Evolutionary conservation across 2,797 vertebrate species (phyloP), one percentile per base, ranked within the genome.

Genomic region (Muraenolepis orangiensis): DNA sequence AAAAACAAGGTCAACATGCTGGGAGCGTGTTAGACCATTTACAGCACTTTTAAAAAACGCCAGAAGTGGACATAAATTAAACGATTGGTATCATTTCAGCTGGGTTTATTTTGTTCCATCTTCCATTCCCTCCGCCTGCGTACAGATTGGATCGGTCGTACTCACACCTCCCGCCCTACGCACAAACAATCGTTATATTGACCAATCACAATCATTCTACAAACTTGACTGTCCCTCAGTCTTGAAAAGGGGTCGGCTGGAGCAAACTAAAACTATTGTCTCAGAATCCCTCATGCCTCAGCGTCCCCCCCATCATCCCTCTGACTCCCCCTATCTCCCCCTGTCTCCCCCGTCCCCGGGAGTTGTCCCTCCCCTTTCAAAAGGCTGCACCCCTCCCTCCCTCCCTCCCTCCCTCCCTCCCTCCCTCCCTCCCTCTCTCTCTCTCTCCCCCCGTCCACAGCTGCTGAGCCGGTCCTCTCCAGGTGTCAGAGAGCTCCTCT

Each of bases 401-500:
- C 3, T 6, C 51, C 57, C 7, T 12, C 66, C 66, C 66, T 7
- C 66, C 66, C 66, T 2, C 6, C 29, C 14, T 2, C 18, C 86
- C 87, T 83, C 82, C 88, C 85, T 83, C 82, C 87, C 77, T 85
- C 79, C 80, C 80, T 7, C 6, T n/a, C 42, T 7, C 66, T 29
- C 66, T 2, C 6, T 14, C 14, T 2, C 18, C 86, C 87, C 84
- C 82, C 88, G 84, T 83, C 82, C 87, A 78, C 86, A 78, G 79
- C 80, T 7, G 8, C 7, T 18, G 6, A 89, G 84, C 86, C 85
- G 86, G 81, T 87, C 81, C 89, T 93, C 93, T 94, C 87, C 92
- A 92, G 91, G 80, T 88, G 86, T 87, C 91, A 90, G 91, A 91
- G 89, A 66, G 90, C 91, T 91, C 88, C 26, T 26, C 57, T 89